These are phyloP conservation scores for Dasyprocta punctata DNA, from an alignment of 2,113 vertebrate species.

Conservation along the genomic window DNA sequence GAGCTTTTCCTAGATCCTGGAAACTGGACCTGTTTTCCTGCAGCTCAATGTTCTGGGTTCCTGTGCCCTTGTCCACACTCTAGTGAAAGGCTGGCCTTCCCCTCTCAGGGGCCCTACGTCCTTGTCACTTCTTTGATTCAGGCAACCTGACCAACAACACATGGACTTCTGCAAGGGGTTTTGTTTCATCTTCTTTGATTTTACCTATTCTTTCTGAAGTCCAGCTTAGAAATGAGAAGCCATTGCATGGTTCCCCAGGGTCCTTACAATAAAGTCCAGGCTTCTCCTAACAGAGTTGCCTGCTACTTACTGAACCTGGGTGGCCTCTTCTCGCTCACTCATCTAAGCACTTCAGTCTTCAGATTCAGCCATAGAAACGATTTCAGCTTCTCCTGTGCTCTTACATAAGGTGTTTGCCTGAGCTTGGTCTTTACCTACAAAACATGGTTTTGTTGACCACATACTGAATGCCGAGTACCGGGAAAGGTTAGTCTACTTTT, in stretches of 20 bases:
- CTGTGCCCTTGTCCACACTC: not conserved
- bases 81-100: not conserved
- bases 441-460: not conserved
- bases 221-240: not conserved
- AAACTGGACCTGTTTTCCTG: not conserved
- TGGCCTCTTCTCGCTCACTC: not conserved
- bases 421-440: not conserved
- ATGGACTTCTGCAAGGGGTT: not conserved
- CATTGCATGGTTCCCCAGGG: not conserved
- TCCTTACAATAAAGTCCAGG: not conserved
- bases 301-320: not conserved
- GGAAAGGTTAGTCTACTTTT: not conserved
- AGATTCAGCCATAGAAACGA: not conserved
- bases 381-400: not conserved
- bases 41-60: not conserved
- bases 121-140: not conserved
- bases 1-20: not conserved
- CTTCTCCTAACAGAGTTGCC: not conserved
- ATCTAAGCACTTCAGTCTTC: not conserved
- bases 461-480: not conserved
- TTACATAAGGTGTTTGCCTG: not conserved
- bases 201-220: not conserved
- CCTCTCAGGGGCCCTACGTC: not conserved
- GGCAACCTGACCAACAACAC: not conserved
- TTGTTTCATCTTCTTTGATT: not conserved